These are phyloP conservation scores for Hetaerina titia DNA, from an alignment of 2,888 invertebrate species.

Conservation along the genomic window DNA sequence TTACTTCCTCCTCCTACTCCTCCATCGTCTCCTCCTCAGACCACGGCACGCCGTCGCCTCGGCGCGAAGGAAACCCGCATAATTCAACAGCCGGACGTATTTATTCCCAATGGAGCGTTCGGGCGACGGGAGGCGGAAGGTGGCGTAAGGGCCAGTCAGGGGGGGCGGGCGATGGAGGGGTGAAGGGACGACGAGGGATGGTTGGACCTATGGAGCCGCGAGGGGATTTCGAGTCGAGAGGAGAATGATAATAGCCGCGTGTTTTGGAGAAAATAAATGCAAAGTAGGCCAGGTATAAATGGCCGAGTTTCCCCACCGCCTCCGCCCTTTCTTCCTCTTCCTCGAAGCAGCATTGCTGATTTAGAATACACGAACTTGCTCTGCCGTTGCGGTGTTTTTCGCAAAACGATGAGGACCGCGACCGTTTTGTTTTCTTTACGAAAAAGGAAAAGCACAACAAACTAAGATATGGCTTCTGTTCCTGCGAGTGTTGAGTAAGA, in stretches of 20 bases:
- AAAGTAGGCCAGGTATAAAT: not conserved
- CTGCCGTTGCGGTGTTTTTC: too few relatives aligned
- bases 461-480: too few relatives aligned
- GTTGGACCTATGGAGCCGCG: not conserved
- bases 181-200: not conserved
- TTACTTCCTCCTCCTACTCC: not conserved
- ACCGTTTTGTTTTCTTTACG: too few relatives aligned
- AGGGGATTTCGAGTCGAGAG: not conserved
- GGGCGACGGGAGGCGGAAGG: not conserved
- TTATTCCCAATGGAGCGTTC: not conserved
- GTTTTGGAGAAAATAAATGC: not conserved
- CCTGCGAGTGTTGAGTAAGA: too few relatives aligned
- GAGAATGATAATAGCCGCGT: not conserved
- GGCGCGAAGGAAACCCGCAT: not conserved
- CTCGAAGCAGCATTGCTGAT: too few relatives aligned
- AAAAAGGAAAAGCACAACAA: too few relatives aligned
- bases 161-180: not conserved
- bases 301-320: too few relatives aligned
- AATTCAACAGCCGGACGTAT: not conserved
- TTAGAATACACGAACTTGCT: too few relatives aligned
- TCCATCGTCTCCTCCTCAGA: not conserved
- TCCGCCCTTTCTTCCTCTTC: too few relatives aligned
- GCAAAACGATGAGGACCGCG: too few relatives aligned
- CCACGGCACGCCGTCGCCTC: not conserved
- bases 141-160: not conserved